These are phyloP conservation scores for Microcebus tavaratra DNA, from an alignment of 2,113 vertebrate genomes.

Conservation along the genomic window DNA sequence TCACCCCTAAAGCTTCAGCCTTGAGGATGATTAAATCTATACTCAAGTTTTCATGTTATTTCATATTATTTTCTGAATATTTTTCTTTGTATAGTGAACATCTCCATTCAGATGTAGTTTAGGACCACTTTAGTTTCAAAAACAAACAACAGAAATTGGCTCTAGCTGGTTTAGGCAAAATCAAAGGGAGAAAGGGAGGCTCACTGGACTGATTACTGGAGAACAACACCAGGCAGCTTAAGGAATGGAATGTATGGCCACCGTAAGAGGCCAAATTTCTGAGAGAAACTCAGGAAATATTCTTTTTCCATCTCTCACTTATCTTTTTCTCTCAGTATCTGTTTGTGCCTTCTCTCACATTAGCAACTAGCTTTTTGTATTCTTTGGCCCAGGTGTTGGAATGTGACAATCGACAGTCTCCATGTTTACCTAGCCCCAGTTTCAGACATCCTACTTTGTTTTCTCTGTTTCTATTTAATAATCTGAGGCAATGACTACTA, in stretches of 20 bases:
- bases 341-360: not conserved
- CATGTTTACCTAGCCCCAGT: not conserved
- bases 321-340: not conserved
- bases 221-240: not conserved
- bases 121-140: not conserved
- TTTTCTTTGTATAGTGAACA: not conserved
- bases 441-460: not conserved
- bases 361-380: not conserved
- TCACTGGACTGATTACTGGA: not conserved
- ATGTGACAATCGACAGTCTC: not conserved
- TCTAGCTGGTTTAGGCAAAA: not conserved
- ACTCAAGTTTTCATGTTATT: not conserved
- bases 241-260: rapidly evolving
- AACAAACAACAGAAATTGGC: not conserved
- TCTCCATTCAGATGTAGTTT: not conserved
- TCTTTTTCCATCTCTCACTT: not conserved
- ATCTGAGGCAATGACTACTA: not conserved
- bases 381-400: not conserved
- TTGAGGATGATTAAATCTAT: not conserved
- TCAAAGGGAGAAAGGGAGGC: not conserved
- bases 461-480: not conserved
- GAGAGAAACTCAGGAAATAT: not conserved
- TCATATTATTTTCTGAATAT: not conserved
- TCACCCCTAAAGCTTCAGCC: not conserved
- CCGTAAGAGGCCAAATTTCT: not conserved